Percentiles rank a stretch among this genome's conserved stretches.
Conservation (phyloP, 2,888 invertebrate genomes). For the Amblyteles armatorius region DNA sequence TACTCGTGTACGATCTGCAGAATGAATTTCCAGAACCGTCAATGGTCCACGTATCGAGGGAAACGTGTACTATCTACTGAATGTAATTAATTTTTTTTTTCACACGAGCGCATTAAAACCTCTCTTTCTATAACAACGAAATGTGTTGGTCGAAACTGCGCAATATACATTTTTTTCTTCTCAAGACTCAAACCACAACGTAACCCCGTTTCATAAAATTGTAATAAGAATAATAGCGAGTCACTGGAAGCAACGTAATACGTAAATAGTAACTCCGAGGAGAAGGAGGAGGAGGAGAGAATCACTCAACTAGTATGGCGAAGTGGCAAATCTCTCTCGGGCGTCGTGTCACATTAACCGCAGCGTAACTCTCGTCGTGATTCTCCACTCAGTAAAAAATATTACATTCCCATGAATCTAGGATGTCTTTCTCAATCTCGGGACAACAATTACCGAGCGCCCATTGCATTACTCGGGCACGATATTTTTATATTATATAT, state of each 20-base stretch:
- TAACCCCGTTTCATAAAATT: constrained; percentile 58
- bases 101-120: not conserved
- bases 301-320: constrained; percentile 29
- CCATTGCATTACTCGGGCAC: not conserved
- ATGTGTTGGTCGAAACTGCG: constrained; percentile 14
- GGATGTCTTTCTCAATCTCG: constrained; percentile 53
- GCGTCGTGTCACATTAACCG: constrained; percentile 23
- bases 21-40: not conserved
- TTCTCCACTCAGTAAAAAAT: constrained; percentile 13
- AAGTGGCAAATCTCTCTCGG: constrained; percentile 45
- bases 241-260: constrained; percentile 26
- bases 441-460: constrained; percentile 32
- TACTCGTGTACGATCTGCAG: not conserved
- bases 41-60: not conserved
- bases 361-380: constrained; percentile 51
- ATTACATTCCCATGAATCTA: constrained; percentile 56
- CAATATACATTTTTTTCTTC: constrained; percentile 13
- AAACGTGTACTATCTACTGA: not conserved
- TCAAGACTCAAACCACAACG: constrained; percentile 45
- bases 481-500: constrained; percentile 7
- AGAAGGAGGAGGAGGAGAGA: not conserved
- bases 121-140: not conserved
- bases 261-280: constrained; percentile 19
- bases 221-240: constrained; percentile 55
- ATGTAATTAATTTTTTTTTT: not conserved